These are phyloP conservation scores for Catharus ustulatus DNA, from an alignment of 2,797 vertebrate genomes.

Conservation along the genomic window DNA sequence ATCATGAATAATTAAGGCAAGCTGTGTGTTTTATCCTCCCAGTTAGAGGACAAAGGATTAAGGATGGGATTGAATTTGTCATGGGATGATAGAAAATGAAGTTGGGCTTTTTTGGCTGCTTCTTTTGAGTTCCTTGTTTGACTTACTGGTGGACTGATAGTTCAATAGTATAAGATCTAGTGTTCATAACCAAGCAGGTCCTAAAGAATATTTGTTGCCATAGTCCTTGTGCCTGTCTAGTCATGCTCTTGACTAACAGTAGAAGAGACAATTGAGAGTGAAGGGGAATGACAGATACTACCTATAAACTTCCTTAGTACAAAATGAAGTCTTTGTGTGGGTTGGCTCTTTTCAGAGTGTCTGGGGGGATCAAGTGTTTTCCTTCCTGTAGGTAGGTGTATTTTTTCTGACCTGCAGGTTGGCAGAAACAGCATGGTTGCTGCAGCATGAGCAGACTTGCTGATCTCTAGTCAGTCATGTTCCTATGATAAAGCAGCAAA, in stretches of 20 bases:
- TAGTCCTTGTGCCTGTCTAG: background rate
- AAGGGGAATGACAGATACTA: background rate
- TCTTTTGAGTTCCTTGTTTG: background rate
- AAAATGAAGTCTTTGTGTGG: background rate
- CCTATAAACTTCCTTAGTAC: background rate
- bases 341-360: background rate
- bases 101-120: background rate
- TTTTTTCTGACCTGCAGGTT: slow-evolving; percentile 3
- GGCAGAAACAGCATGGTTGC: background rate
- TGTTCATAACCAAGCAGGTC: background rate
- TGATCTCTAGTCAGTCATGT: background rate
- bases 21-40: background rate
- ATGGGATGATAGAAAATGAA: background rate
- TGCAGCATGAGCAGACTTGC: background rate
- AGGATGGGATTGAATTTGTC: background rate
- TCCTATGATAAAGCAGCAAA: background rate
- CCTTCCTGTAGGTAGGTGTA: background rate
- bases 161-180: background rate
- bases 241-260: background rate
- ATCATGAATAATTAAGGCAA: slow-evolving; percentile 7
- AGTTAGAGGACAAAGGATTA: background rate
- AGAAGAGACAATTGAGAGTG: background rate
- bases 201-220: background rate
- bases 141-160: background rate
- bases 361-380: background rate